A percentile compares a stretch with the other conserved stretches of the same genome.
Conservation (phyloP, 2,888 invertebrate species). For the Lissocephala sabroskyi region DNA sequence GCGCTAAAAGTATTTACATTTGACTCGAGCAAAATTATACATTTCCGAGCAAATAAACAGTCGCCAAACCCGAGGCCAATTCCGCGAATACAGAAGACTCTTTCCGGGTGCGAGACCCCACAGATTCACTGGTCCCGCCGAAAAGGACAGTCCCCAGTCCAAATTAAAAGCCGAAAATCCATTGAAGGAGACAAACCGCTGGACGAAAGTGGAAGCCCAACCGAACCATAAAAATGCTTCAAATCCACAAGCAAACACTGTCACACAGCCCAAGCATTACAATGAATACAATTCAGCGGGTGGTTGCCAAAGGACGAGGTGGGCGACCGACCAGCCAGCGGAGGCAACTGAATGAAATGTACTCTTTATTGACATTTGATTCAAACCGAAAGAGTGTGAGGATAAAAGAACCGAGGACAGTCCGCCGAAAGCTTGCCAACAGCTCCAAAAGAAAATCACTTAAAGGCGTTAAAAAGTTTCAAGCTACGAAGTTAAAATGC, state of each 20-base stretch:
- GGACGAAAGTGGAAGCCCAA: constrained; percentile 29
- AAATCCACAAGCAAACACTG: constrained; percentile 65
- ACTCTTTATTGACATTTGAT: constrained; percentile 66
- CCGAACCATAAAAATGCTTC: constrained; percentile 42
- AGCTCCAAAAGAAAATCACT: no score
- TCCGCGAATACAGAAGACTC: background rate
- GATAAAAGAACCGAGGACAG: background rate
- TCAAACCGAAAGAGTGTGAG: constrained; percentile 24
- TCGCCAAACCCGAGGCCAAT: background rate
- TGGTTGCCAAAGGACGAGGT: constrained; percentile 8
- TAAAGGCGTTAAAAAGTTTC: no score
- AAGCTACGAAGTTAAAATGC: no score
- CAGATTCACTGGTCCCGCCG: background rate
- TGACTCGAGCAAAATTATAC: constrained; percentile 63
- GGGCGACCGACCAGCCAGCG: background rate
- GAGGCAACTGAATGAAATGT: constrained; percentile 54
- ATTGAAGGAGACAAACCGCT: constrained; percentile 1
- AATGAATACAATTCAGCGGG: constrained; percentile 45
- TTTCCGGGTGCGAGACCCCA: no score
- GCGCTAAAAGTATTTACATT: constrained; percentile 67
- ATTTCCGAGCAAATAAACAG: constrained; percentile 67
- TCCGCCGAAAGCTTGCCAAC: background rate
- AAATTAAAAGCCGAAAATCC: no score
- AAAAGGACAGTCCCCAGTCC: no score
- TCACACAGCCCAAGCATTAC: no score